These are phyloP conservation scores for Idaea straminata DNA, from an alignment of 2,888 invertebrate genomes.

Conservation along the genomic window DNA sequence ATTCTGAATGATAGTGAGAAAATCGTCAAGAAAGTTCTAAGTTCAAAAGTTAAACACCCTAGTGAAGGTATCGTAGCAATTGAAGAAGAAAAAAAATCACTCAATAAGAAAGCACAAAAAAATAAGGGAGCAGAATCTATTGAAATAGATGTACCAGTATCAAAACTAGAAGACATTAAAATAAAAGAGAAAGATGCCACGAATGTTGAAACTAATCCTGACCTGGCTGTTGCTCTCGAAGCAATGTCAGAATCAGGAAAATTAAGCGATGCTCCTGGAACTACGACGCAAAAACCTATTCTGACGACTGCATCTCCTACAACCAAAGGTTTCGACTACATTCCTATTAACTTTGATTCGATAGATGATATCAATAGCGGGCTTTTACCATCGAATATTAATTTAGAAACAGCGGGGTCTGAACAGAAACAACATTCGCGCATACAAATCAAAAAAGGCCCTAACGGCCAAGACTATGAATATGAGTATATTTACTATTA, in stretches of 20 bases:
- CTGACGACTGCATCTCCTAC: slow-evolving; percentile 75
- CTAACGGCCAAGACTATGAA: slow-evolving; percentile 94
- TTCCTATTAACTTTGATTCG: slow-evolving; percentile 74
- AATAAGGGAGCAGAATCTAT: slow-evolving; percentile 64
- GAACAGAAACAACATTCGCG: slow-evolving; percentile 86
- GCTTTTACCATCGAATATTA: slow-evolving; percentile 72
- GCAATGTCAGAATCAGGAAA: slow-evolving; percentile 75
- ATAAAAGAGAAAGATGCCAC: slow-evolving; percentile 72
- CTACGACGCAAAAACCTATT: slow-evolving; percentile 79
- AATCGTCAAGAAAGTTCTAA: slow-evolving; percentile 61
- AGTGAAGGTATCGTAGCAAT: slow-evolving; percentile 71
- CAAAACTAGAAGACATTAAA: slow-evolving; percentile 72
- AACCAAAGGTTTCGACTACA: slow-evolving; percentile 58
- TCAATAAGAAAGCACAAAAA: slow-evolving; percentile 60
- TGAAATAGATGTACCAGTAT: slow-evolving; percentile 71
- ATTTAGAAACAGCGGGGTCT: slow-evolving; percentile 82
- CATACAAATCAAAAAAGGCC: slow-evolving; percentile 92
- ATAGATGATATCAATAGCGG: slow-evolving; percentile 74
- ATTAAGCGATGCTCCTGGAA: slow-evolving; percentile 56
- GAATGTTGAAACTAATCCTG: slow-evolving; percentile 66
- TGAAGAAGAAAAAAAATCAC: slow-evolving; percentile 68
- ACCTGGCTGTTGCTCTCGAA: slow-evolving; percentile 67
- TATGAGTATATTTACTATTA: slow-evolving; percentile 96
- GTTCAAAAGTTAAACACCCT: slow-evolving; percentile 60
- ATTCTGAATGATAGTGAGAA: slow-evolving; percentile 70